A percentile compares a stretch with the other conserved stretches of the same genome.
phyloP scores from a whole-genome alignment of 2,888 invertebrate species.

The Archips xylosteana region DNA sequence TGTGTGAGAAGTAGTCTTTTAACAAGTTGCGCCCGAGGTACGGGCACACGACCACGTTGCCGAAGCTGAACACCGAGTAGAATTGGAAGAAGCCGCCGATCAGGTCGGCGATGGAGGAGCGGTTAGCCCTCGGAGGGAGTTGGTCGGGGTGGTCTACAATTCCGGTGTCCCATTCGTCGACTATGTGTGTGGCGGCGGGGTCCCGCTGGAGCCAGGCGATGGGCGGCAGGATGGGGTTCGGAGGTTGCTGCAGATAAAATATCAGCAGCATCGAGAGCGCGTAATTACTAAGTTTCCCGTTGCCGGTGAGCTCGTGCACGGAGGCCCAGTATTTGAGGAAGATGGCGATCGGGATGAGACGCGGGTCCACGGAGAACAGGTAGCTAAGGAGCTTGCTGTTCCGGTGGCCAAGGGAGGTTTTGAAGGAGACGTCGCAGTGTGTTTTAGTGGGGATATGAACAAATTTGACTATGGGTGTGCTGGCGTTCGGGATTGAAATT shows the following conservation, averaged over 20 bases:
- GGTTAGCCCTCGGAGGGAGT: conserved; percentile 57
- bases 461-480: conserved; percentile 92
- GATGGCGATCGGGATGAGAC: conserved; percentile 86
- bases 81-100: conserved; percentile 89
- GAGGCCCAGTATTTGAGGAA: conserved; percentile 91
- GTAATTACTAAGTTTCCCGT: conserved; percentile 88
- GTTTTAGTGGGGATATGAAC: conserved; percentile 86
- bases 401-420: conserved; percentile 88
- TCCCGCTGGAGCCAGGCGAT: conserved; percentile 78
- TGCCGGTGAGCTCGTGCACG: conserved; percentile 85
- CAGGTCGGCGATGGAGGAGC: conserved; percentile 77
- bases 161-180: conserved; percentile 87
- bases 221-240: conserved; percentile 78
- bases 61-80: conserved; percentile 87
- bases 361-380: conserved; percentile 84
- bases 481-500: conserved; percentile 88
- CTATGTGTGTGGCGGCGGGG: conserved; percentile 54
- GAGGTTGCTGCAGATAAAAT: conserved; percentile 89
- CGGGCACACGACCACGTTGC: conserved; percentile 86
- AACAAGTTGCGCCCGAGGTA: conserved; percentile 84
- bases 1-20: conserved; percentile 67
- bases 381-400: conserved; percentile 89
- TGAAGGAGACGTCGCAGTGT: conserved; percentile 90
- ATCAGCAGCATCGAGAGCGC: conserved; percentile 88
- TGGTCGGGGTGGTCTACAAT: conserved; percentile 66